Base-by-base conservation (phyloP, 2,113 vertebrate genomes). In the Thermophis baileyi region DNA sequence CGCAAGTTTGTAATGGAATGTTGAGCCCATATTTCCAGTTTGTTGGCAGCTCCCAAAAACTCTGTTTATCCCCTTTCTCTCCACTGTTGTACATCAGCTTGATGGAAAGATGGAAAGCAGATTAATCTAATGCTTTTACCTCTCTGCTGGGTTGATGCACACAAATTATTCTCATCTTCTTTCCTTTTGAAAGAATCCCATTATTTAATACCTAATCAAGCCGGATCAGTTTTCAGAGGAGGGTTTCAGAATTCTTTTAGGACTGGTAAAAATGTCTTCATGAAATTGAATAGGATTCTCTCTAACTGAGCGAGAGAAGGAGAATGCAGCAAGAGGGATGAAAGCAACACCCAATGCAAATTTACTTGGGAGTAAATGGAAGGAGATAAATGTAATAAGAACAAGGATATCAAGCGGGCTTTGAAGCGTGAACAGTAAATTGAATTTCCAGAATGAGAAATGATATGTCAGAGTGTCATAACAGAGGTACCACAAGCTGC, bases 1-100 rank as follows among this genome's bases (percentile, higher is more conserved):
- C 49, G 25, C 89, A 96, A 95, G 89, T 96, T 94, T 92, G 95
- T 69, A 63, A 92, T 60, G 89, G 24, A 89, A 89, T 81, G 89
- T 92, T 95, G 54, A 24, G 92, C 24, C 92, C 93, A 7, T 87
- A 30, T 8, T 88, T 93, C 93, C 95, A 57, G 87, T 90, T 53
- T 16, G 63, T 94, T 55, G 94, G 60, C 91, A 88, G 86, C 54
- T 92, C 50, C 90, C 18, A 44, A 81, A 81, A 50, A 69, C 35
- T 87, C 93, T 90, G 35, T 89, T 90, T 25, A 6, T 92, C 12
- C 89, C 85, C 91, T 86, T 60, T 90, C 94, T 92, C 40, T 12
- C 60, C 89, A n/a, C 90, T 81, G 12, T n/a, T 46, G 35, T 91
- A 69, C 90, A 92, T 91, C 74, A 81, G 35, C 74, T 81, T 14